phyloP scores from a whole-genome alignment of 1,140 invertebrate species.

The Sycophaga agraensis region DNA sequence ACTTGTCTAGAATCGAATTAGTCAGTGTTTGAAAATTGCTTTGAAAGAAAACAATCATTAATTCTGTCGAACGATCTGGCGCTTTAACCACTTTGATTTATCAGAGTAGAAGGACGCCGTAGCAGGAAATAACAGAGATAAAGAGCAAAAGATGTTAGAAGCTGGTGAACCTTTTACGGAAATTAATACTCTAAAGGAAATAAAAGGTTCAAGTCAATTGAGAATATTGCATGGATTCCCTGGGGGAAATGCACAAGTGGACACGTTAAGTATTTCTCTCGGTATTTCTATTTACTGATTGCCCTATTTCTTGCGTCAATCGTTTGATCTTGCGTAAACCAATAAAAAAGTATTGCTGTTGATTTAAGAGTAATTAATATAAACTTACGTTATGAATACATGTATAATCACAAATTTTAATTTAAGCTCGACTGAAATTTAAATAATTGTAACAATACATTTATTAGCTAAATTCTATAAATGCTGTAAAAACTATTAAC shows the following conservation, averaged over 20 bases:
- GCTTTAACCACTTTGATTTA: neutral
- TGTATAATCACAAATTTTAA: too few relatives aligned
- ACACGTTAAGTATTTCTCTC: too few relatives aligned
- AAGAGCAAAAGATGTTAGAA: neutral
- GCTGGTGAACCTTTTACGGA: neutral
- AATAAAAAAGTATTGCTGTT: too few relatives aligned
- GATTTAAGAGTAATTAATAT: too few relatives aligned
- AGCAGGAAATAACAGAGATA: neutral
- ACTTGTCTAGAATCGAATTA: neutral
- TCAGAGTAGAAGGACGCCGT: neutral
- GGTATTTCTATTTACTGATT: neutral
- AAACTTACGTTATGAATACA: too few relatives aligned
- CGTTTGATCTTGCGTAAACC: too few relatives aligned
- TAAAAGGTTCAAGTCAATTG: neutral
- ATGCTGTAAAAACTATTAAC: too few relatives aligned
- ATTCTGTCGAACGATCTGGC: neutral
- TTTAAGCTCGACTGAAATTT: too few relatives aligned
- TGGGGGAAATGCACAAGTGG: neutral
- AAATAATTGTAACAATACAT: too few relatives aligned
- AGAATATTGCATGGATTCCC: conserved; percentile 4
- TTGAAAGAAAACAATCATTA: neutral
- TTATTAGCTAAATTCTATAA: too few relatives aligned
- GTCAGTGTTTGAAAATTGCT: neutral
- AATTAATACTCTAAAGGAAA: conserved; percentile 8
- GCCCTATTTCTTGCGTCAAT: neutral